Conservation (phyloP, 2,797 vertebrate species). For the Spondyliosoma cantharus region DNA sequence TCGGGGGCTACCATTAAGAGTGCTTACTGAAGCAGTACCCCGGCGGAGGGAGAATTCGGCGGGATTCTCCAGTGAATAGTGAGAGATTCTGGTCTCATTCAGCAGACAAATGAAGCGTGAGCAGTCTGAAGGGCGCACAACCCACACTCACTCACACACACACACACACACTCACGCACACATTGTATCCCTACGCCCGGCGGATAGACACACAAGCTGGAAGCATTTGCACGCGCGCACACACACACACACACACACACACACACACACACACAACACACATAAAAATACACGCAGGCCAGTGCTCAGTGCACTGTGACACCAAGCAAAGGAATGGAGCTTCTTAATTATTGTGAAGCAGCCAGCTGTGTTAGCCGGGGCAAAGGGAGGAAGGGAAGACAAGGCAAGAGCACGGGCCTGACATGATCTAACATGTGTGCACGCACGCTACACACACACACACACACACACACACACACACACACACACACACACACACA, state of each 20-base stretch:
- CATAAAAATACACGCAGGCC: neutral
- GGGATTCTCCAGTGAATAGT: conserved; percentile 75
- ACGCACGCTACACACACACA: conserved; percentile 14
- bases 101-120: conserved; percentile 80
- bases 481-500: conserved; percentile 11
- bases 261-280: conserved; percentile 41
- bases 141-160: conserved; percentile 31
- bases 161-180: conserved; percentile 17
- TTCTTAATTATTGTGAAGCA: conserved; percentile 78
- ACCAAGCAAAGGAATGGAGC: conserved; percentile 61
- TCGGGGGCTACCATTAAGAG: conserved; percentile 69
- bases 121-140: conserved; percentile 74
- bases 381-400: conserved; percentile 43
- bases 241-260: too few relatives aligned
- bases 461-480: neutral
- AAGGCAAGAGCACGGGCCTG: conserved; percentile 37
- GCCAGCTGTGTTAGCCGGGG: conserved; percentile 67
- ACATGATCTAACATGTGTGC: conserved; percentile 45
- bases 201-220: conserved; percentile 50
- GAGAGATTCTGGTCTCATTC: conserved; percentile 81
- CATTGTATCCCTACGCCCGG: conserved; percentile 8
- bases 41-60: conserved; percentile 70
- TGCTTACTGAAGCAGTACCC: conserved; percentile 76
- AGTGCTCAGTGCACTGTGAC: conserved; percentile 72
- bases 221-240: conserved; percentile 36